Conservation (phyloP, 2,888 invertebrate genomes). For the Coecobrya sp. region DNA sequence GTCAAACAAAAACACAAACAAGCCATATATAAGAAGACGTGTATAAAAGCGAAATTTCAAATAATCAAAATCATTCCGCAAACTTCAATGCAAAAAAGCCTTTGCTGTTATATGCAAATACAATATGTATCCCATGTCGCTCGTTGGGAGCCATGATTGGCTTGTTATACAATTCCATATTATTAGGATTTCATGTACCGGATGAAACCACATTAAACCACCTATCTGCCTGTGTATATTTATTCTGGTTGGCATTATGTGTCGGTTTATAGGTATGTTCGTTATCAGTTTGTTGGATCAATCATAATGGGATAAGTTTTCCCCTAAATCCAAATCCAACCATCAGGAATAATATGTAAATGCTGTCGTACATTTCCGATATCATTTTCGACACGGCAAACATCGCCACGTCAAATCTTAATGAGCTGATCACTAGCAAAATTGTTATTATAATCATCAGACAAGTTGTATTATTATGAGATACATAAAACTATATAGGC, state of each 20-base stretch:
- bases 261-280: neutral
- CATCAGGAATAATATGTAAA: neutral
- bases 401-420: neutral
- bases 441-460: neutral
- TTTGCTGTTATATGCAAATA: neutral
- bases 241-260: no score
- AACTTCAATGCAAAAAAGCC: neutral
- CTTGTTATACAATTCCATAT: neutral
- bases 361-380: neutral
- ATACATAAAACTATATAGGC: neutral
- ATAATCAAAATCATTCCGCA: neutral
- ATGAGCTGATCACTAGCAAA: conserved; percentile 20
- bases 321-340: neutral
- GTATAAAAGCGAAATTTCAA: conserved; percentile 13
- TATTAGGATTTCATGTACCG: neutral
- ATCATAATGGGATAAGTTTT: conserved; percentile 28
- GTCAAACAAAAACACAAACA: neutral
- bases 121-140: neutral
- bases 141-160: neutral
- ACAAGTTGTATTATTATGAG: neutral
- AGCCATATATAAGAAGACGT: neutral
- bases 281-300: neutral
- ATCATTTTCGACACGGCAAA: neutral
- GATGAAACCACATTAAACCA: conserved; percentile 13
- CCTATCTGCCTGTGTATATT: neutral